These are phyloP conservation scores for Yponomeuta evonymella DNA, from an alignment of 2,888 invertebrate species.

Conservation along the genomic window DNA sequence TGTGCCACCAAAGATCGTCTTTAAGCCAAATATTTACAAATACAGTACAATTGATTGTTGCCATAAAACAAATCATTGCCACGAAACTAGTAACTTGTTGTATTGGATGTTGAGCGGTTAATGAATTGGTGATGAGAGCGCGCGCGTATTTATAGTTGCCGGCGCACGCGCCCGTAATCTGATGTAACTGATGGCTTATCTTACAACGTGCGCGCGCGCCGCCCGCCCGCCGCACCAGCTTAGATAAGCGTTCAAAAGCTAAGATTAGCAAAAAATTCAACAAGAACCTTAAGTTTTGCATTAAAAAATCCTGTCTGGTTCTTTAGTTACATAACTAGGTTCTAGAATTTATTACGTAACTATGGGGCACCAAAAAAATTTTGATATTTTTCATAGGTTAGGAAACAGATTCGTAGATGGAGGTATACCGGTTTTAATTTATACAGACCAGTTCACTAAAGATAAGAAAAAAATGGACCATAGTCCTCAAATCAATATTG, in stretches of 20 bases:
- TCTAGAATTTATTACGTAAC: too few species aligned
- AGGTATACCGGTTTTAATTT: too few species aligned
- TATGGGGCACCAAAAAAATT: too few species aligned
- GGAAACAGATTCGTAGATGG: too few species aligned
- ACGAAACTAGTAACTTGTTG: constrained; percentile 55
- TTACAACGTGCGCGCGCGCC: constrained; percentile 36
- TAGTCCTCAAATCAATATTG: too few species aligned
- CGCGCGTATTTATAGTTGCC: constrained; percentile 45
- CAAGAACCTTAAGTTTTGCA: neutral
- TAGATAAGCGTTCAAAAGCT: neutral
- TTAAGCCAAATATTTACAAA: constrained; percentile 49
- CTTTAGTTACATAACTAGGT: neutral
- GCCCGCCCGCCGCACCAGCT: neutral
- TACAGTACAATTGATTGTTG: constrained; percentile 56
- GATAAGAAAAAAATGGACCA: too few species aligned
- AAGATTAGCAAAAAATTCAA: neutral
- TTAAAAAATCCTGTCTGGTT: neutral
- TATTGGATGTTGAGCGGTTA: constrained; percentile 54
- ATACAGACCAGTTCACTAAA: too few species aligned
- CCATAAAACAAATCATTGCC: constrained; percentile 72
- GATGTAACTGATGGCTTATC: constrained; percentile 61
- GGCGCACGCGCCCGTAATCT: constrained; percentile 52
- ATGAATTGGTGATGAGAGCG: constrained; percentile 41
- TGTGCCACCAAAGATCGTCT: constrained; percentile 71
- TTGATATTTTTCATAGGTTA: too few species aligned